A percentile compares a stretch with the other conserved stretches of the same genome.
Conservation (phyloP, 2,888 invertebrate genomes). For the Hyles lineata region DNA sequence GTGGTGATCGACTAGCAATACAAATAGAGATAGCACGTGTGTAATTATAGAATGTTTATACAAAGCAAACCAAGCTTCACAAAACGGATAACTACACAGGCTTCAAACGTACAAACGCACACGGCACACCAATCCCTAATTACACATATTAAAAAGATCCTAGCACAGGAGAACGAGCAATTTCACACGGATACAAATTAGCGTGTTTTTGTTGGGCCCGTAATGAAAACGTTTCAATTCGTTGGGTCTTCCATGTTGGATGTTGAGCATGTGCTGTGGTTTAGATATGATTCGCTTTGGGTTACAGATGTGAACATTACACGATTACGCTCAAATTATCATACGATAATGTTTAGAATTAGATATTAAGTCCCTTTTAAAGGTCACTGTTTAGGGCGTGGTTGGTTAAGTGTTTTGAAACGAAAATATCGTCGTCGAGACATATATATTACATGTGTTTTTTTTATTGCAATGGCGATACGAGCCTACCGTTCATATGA, state of each 20-base stretch:
- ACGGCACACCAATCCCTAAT: background rate
- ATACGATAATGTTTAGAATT: too few relatives aligned
- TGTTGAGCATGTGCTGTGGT: background rate
- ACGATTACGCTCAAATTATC: background rate
- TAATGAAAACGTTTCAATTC: slow-evolving; percentile 19
- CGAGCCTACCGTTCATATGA: too few relatives aligned
- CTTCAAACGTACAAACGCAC: background rate
- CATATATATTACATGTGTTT: too few relatives aligned
- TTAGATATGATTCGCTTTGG: background rate
- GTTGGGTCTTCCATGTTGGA: background rate
- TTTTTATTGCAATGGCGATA: too few relatives aligned
- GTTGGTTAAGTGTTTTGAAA: too few relatives aligned
- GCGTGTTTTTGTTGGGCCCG: slow-evolving; percentile 24
- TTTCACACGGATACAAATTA: slow-evolving; percentile 25
- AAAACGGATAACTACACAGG: background rate
- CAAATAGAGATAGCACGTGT: too few relatives aligned
- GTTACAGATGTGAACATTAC: background rate
- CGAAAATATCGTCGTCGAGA: too few relatives aligned
- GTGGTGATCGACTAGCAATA: too few relatives aligned
- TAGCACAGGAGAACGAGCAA: slow-evolving; percentile 23
- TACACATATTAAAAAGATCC: slow-evolving; percentile 25
- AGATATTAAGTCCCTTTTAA: too few relatives aligned
- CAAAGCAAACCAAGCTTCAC: background rate
- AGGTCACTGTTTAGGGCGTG: too few relatives aligned
- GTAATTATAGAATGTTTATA: too few relatives aligned